A percentile compares a stretch with the other conserved stretches of the same genome.
These are phyloP conservation scores for Himalopsyche phryganea DNA, from an alignment of 1,140 invertebrate genomes.

Conservation along the genomic window DNA sequence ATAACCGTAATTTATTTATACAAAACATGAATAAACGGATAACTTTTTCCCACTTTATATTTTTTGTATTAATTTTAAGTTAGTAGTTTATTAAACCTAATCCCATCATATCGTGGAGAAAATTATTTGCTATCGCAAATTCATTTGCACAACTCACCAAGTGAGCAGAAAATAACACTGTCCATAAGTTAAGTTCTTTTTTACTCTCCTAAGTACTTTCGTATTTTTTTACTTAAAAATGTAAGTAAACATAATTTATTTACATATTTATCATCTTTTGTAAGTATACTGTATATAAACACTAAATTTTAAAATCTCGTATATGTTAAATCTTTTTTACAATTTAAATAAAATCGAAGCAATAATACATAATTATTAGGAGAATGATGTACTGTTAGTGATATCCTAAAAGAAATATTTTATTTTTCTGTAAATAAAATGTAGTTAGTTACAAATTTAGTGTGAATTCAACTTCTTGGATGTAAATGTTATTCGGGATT, in stretches of 20 bases:
- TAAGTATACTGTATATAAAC: background rate
- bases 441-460: background rate
- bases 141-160: slow-evolving; percentile 12
- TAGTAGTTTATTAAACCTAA: too few relatives aligned
- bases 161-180: slow-evolving; percentile 10
- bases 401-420: too few relatives aligned
- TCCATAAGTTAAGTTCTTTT: slow-evolving; percentile 23
- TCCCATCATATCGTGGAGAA: too few relatives aligned
- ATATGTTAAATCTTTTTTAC: slow-evolving; percentile 20
- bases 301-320: slow-evolving; percentile 17
- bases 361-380: slow-evolving; percentile 5
- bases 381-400: background rate
- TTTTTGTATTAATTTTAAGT: too few relatives aligned
- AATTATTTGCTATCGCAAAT: slow-evolving; percentile 3
- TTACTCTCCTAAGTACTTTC: slow-evolving; percentile 5
- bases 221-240: slow-evolving; percentile 4
- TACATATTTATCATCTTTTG: background rate
- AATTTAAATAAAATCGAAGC: slow-evolving; percentile 17
- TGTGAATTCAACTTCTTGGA: background rate
- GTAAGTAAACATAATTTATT: background rate
- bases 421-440: background rate
- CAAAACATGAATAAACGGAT: too few relatives aligned
- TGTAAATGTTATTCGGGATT: background rate
- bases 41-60: too few relatives aligned
- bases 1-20: too few relatives aligned